Percentiles rank a stretch among this genome's conserved stretches.
phyloP scores from a whole-genome alignment of 2,888 invertebrate species.

The Agapetus fuscipes region DNA sequence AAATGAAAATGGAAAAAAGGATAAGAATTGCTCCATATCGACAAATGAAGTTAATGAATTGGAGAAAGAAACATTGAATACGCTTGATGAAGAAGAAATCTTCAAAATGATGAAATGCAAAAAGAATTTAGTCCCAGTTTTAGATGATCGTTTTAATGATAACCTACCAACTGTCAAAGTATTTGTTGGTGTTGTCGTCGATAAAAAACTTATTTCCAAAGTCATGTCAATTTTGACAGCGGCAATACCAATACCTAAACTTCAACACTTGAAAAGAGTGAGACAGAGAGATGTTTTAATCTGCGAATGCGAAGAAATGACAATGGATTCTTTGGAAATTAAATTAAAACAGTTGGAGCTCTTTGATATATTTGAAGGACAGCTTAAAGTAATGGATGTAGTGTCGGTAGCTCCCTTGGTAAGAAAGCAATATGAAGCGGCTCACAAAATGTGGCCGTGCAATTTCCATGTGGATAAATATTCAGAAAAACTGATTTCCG shows the following conservation, averaged over 20 bases:
- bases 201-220: slow-evolving; percentile 52
- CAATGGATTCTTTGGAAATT: slow-evolving; percentile 32
- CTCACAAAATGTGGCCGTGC: slow-evolving; percentile 63
- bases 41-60: no score
- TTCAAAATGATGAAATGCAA: slow-evolving; percentile 26
- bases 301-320: slow-evolving; percentile 29
- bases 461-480: slow-evolving; percentile 75
- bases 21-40: no score
- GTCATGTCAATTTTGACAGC: slow-evolving; percentile 50
- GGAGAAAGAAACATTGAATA: not conserved
- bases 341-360: slow-evolving; percentile 39
- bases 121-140: slow-evolving; percentile 38
- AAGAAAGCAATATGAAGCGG: slow-evolving; percentile 53
- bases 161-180: slow-evolving; percentile 45
- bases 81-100: no score
- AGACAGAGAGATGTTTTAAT: slow-evolving; percentile 50
- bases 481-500: slow-evolving; percentile 56
- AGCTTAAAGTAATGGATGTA: slow-evolving; percentile 46
- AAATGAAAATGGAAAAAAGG: no score
- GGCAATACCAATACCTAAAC: slow-evolving; percentile 46
- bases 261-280: slow-evolving; percentile 68
- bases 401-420: slow-evolving; percentile 54
- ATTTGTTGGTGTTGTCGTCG: slow-evolving; percentile 49
- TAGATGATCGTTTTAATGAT: slow-evolving; percentile 44
- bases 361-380: slow-evolving; percentile 36